Evolutionary conservation across 2,888 invertebrate genomes (phyloP), one percentile per base, ranked within the genome.

Genomic region (Drosophila setosimentum): DNA sequence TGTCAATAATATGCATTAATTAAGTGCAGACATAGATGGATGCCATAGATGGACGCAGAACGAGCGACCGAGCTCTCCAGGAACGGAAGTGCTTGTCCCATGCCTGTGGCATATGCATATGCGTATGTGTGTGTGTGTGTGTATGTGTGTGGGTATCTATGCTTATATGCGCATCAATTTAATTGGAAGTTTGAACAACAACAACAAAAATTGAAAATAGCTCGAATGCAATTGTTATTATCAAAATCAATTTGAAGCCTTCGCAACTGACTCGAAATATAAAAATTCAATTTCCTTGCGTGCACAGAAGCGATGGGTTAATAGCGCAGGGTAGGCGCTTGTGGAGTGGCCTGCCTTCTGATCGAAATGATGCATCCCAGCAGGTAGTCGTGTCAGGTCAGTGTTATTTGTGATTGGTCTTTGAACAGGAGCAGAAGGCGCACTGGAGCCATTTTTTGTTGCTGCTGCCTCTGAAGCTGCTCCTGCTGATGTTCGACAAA

Each of bases 1-100:
- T 84, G 82, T 82, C 83, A 87, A 87, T 87, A 86, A 87, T 88
- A 77, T 82, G 83, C 80, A 84, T 86, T 87, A 87, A 87, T 88
- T 86, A 87, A 87, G 80, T 88, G 85, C 85, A 82, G 85, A 80
- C 83, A 76, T 73, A 64, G 67, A 74, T 71, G 70, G 63, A 68
- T 62, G 61, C 55, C 27, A 55, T 29, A n/a, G 55, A 69, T 64
- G 66, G 71, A 67, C 50, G 64, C 18, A 57, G 50, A 24, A n/a
- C 50, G 61, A 45, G 51, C 59, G 40, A 40, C 55, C 16, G 53
- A 42, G 40, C 59, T 48, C 27, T 37, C 21, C 21, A 40, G 61
- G 45, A 42, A 45, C 68, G 73, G 62, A 73, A 55, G 49, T 70
- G 67, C 51, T 49, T 63, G 42, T 21, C 65, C 51, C 68, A 58